Conservation (phyloP, 2,113 vertebrate species). For the Romanogobio albipinnatus region DNA sequence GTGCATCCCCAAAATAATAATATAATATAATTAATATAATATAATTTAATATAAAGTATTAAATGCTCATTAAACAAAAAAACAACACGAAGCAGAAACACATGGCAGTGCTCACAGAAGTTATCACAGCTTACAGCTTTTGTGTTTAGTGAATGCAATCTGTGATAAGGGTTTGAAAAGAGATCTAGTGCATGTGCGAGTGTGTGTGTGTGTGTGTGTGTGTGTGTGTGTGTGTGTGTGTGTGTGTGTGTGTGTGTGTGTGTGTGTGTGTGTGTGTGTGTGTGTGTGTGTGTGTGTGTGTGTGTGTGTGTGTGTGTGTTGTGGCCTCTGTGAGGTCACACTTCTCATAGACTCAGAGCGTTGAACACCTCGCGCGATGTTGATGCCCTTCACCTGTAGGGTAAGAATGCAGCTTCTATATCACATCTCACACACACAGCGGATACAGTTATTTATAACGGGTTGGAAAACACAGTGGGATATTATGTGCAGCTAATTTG, state of each 20-base stretch:
- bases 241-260: conserved; percentile 17
- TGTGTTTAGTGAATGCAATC: neutral
- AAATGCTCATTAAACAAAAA: neutral
- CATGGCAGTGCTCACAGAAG: neutral
- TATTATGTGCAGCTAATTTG: too few species aligned
- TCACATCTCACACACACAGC: neutral
- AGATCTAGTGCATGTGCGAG: neutral
- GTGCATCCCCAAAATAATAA: neutral
- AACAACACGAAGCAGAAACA: neutral
- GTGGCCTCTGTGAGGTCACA: conserved; percentile 42
- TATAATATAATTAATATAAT: neutral
- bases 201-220: neutral
- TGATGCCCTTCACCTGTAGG: conserved; percentile 13
- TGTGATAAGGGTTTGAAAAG: conserved; percentile 38
- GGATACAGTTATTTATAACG: neutral
- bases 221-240: neutral
- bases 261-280: conserved; percentile 31
- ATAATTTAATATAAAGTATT: neutral
- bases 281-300: neutral
- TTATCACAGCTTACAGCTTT: too few species aligned
- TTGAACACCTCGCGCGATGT: neutral
- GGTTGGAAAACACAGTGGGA: too few species aligned
- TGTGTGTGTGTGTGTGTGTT: neutral
- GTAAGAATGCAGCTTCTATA: conserved; percentile 25
- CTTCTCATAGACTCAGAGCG: neutral